These are phyloP conservation scores for Antedon bifida DNA, from an alignment of 35 echinoderm and acorn worm species.

Conservation along the genomic window DNA sequence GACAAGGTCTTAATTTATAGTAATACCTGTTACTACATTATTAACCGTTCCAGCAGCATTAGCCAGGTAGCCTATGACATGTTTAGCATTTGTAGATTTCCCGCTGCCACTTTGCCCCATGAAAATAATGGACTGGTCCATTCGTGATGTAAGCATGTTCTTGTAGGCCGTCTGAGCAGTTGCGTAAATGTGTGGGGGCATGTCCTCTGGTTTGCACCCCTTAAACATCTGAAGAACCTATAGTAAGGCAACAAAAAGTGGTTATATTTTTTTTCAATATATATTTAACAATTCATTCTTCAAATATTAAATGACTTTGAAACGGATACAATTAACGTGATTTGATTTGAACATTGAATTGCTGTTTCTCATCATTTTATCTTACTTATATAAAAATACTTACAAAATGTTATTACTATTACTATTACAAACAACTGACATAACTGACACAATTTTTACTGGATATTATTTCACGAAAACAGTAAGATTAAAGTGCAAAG, in stretches of 20 bases:
- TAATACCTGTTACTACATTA: constrained; percentile 44
- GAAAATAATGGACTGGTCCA: constrained; percentile 91
- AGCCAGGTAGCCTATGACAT: constrained; percentile 70
- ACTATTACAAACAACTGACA: too few relatives aligned
- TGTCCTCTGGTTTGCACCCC: constrained; percentile 90
- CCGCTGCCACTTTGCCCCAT: constrained; percentile 87
- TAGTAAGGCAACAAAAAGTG: not conserved
- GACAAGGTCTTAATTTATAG: not conserved
- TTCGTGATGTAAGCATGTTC: constrained; percentile 53
- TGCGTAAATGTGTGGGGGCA: constrained; percentile 97
- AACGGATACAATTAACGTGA: too few relatives aligned
- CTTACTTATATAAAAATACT: too few relatives aligned
- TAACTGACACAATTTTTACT: too few relatives aligned
- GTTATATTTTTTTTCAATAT: too few relatives aligned
- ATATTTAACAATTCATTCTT: too few relatives aligned
- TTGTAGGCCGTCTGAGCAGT: constrained; percentile 89
- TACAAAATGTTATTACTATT: too few relatives aligned
- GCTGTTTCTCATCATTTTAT: too few relatives aligned
- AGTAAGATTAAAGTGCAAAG: too few relatives aligned
- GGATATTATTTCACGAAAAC: too few relatives aligned
- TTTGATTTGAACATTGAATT: too few relatives aligned
- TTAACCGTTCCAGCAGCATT: constrained; percentile 54
- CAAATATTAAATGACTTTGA: too few relatives aligned
- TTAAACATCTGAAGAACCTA: constrained; percentile 98
- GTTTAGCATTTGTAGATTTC: constrained; percentile 78